These are phyloP conservation scores for Agriotes lineatus DNA, from an alignment of 2,888 invertebrate genomes.

Conservation along the genomic window DNA sequence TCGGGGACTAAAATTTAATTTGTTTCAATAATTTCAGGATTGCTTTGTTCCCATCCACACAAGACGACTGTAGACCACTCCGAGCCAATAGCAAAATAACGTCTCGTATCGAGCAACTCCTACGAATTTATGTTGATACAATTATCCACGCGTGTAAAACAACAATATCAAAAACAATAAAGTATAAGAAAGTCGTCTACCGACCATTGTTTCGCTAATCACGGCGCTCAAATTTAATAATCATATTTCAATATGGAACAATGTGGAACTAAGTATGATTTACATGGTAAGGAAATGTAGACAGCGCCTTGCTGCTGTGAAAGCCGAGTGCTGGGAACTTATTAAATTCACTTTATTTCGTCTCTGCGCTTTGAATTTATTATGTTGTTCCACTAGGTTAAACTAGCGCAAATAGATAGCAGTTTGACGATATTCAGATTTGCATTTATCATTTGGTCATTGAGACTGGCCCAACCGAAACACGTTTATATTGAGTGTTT, in stretches of 20 bases:
- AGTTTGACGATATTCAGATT: too few relatives aligned
- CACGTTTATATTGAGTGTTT: too few relatives aligned
- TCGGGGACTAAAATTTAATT: slow-evolving; percentile 5
- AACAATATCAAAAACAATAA: slow-evolving; percentile 22
- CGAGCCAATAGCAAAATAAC: not conserved
- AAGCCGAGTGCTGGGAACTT: too few relatives aligned
- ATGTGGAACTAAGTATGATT: slow-evolving; percentile 30
- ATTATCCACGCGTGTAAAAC: slow-evolving; percentile 12
- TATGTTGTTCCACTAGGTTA: too few relatives aligned
- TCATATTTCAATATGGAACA: slow-evolving; percentile 30
- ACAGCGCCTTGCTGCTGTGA: not conserved
- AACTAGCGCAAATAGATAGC: too few relatives aligned
- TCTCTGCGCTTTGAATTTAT: too few relatives aligned
- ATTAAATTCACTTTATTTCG: too few relatives aligned
- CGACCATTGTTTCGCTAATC: slow-evolving; percentile 23
- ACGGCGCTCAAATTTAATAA: slow-evolving; percentile 31
- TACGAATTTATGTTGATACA: slow-evolving; percentile 11
- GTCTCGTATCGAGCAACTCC: not conserved
- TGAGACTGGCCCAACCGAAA: too few relatives aligned
- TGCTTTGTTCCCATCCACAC: too few relatives aligned
- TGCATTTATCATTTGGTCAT: too few relatives aligned
- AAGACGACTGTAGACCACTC: too few relatives aligned
- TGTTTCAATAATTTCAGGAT: not conserved
- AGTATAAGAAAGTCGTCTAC: slow-evolving; percentile 22
- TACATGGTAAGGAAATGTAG: slow-evolving; percentile 18